Conservation (phyloP, 2,113 vertebrate species). For the Atractosteus spatula region DNA sequence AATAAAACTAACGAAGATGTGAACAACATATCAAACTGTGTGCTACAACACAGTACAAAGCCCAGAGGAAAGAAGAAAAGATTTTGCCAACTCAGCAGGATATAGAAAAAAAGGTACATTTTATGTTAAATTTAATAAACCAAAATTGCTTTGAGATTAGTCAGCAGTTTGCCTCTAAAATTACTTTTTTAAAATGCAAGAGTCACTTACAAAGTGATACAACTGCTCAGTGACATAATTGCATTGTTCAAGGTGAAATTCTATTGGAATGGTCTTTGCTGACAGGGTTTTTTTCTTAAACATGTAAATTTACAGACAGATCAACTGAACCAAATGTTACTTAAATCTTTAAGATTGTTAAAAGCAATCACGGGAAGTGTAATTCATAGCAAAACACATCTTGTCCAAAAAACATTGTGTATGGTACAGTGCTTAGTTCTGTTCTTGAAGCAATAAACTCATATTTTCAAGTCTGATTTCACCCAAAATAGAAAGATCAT, state of each 20-base stretch:
- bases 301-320: slow-evolving; percentile 35
- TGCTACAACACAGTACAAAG: slow-evolving; percentile 5
- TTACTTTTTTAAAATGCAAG: slow-evolving; percentile 43
- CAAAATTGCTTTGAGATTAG: slow-evolving; percentile 77
- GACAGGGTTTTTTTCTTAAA: slow-evolving; percentile 45
- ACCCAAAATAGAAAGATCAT: no score
- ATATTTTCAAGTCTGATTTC: no score
- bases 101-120: slow-evolving; percentile 46
- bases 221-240: slow-evolving; percentile 37
- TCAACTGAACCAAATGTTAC: slow-evolving; percentile 20
- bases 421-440: not conserved
- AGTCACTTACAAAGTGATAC: slow-evolving; percentile 40
- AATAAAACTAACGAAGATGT: slow-evolving; percentile 16
- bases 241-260: slow-evolving; percentile 38
- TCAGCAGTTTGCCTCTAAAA: slow-evolving; percentile 78
- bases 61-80: slow-evolving; percentile 22
- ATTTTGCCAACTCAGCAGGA: slow-evolving; percentile 39
- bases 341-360: slow-evolving; percentile 15
- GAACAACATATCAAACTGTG: slow-evolving; percentile 21
- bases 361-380: not conserved
- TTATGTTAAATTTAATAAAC: slow-evolving; percentile 84
- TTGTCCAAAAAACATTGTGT: not conserved
- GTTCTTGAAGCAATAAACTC: no score
- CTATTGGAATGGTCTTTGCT: slow-evolving; percentile 35
- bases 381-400: no score